Evolutionary conservation across 1,140 invertebrate genomes (phyloP), one percentile per base, ranked within the genome.

Genomic region (Sycophila sp.): DNA sequence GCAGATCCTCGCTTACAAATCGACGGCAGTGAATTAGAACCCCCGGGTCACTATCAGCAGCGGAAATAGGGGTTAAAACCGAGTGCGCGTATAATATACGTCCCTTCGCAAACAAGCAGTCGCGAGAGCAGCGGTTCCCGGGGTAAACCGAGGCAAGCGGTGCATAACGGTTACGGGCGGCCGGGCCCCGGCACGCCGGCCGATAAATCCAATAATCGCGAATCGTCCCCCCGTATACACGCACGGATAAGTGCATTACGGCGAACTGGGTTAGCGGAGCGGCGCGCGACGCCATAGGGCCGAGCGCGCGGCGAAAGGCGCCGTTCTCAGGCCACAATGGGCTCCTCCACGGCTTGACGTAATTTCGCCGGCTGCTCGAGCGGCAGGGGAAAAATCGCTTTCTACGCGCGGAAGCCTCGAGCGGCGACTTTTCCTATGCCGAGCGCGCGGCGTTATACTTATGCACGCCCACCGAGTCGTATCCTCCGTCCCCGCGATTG

Each of bases 281-380:
- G 63, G 63, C 53, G 56, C 64, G 65, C 51, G 45, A n/a, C n/a
- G n/a, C n/a, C n/a, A n/a, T 17, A 42, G 60, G 64, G 56, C 38
- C 17, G 24, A 11, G 36, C 32, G 8, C 15, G 26, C 34, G 71
- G 76, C 76, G 76, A 78, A 78, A 78, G 76, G 76, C 71, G 64
- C 67, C 65, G 76, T 77, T 77, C 76, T 70, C 69, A 72, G 5
- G 30, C 30, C 17, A 40, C 36, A 66, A 24, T 55, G 63, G 45
- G 51, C 11, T 8, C 13, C n/a, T 28, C n/a, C n/a, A n/a, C n/a
- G n/a, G n/a, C n/a, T 68, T 68, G 55, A 68, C 65, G 65, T 68
- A 68, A 68, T 68, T 59, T 68, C 17, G 5, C 4, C 8, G 24
- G 11, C 17, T n/a, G 38, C 10, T 10, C 19, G 7, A 5, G 17